phyloP scores from a whole-genome alignment of 2,797 vertebrate species.

The Enteromius afrohamiltoni region DNA sequence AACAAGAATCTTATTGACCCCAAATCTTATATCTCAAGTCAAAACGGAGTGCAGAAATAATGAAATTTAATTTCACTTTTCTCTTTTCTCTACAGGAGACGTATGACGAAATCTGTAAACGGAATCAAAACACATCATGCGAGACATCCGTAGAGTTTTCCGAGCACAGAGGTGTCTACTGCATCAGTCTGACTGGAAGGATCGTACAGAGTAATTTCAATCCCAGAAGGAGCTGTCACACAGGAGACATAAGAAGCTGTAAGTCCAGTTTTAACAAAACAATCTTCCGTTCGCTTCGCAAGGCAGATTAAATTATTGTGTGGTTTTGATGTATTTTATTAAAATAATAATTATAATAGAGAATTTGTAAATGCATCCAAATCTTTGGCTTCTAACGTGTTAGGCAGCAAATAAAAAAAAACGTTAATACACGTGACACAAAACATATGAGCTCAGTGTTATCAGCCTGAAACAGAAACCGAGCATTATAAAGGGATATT shows the following conservation, averaged over 20 bases:
- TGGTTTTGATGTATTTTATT: no score
- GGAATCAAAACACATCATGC: rapidly evolving
- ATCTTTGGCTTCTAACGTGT: background rate
- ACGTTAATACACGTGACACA: background rate
- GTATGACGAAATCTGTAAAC: slow-evolving; percentile 41
- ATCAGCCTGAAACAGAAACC: no score
- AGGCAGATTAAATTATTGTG: no score
- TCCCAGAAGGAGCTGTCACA: background rate
- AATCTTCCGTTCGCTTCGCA: no score
- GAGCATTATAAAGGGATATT: background rate
- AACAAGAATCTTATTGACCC: background rate
- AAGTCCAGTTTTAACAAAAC: background rate
- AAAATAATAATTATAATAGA: no score
- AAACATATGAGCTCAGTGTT: background rate
- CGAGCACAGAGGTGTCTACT: slow-evolving; percentile 45
- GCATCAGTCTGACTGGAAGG: background rate
- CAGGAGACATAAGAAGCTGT: slow-evolving; percentile 19
- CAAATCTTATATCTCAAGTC: background rate
- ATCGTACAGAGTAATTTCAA: background rate
- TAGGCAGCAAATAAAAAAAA: background rate
- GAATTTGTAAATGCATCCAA: background rate
- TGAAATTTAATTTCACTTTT: no score
- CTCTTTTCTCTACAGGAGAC: no score
- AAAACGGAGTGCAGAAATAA: background rate
- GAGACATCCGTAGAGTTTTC: background rate